These are phyloP conservation scores for Autographa pulchrina DNA, from an alignment of 2,888 invertebrate genomes.

Conservation along the genomic window DNA sequence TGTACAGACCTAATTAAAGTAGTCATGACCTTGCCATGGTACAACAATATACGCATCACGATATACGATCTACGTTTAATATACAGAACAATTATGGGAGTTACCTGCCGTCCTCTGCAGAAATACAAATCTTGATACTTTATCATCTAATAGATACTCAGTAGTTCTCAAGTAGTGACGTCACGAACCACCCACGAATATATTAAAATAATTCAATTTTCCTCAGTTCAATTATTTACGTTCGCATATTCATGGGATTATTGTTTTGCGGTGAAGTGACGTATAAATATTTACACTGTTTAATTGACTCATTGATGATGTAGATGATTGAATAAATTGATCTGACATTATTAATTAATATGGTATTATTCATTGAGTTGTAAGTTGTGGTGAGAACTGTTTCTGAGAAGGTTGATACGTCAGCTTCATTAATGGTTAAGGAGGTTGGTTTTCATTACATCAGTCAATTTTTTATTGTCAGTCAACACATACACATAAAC, in stretches of 20 bases:
- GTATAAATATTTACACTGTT: constrained; percentile 44
- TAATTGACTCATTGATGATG: constrained; percentile 21
- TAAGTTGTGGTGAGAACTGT: not conserved
- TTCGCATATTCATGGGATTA: constrained; percentile 52
- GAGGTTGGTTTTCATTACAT: not conserved
- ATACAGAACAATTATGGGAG: not conserved
- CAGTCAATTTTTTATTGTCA: too few species aligned
- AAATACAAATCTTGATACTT: not conserved
- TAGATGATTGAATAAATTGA: constrained; percentile 1
- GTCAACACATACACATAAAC: too few species aligned
- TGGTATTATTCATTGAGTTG: not conserved
- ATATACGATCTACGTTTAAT: not conserved
- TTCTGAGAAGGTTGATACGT: not conserved
- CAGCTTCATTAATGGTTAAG: not conserved
- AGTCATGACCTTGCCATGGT: not conserved
- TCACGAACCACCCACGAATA: constrained; percentile 11
- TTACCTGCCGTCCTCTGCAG: not conserved
- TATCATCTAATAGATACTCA: not conserved
- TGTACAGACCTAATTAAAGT: not conserved
- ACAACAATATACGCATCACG: not conserved
- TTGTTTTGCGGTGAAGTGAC: constrained; percentile 45
- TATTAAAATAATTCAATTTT: constrained; percentile 47
- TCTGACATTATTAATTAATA: not conserved
- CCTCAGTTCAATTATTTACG: constrained; percentile 26
- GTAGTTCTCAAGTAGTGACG: constrained; percentile 13